Evolutionary conservation across 2,888 invertebrate genomes (phyloP).

Genomic region (Lycocerus yunnanus): DNA sequence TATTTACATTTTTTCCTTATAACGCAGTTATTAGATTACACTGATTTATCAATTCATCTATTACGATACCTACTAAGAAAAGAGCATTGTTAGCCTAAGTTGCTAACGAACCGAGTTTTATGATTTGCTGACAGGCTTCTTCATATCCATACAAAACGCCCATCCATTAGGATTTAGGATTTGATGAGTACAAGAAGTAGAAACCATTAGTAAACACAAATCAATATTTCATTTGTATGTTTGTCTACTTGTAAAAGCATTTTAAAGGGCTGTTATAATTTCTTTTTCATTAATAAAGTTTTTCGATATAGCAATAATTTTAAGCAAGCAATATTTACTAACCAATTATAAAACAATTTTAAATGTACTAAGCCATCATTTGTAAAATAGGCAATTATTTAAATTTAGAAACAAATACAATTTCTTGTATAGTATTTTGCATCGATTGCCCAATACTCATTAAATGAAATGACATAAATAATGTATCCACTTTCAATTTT

Average conservation of each 20-base stretch:
- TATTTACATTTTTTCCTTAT: not conserved
- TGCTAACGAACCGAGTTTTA: constrained; percentile 37
- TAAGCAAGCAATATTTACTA: not conserved
- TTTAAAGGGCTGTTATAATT: not conserved
- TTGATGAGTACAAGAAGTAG: constrained; percentile 30
- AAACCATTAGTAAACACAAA: constrained; percentile 37
- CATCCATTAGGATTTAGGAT: constrained; percentile 36
- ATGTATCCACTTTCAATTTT: not conserved
- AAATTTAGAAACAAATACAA: not conserved
- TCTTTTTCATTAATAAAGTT: not conserved
- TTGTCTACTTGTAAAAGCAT: not conserved
- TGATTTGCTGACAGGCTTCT: constrained; percentile 39
- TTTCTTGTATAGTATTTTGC: not conserved
- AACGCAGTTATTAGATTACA: constrained; percentile 3
- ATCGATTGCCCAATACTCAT: not conserved
- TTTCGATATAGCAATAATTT: not conserved
- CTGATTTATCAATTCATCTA: constrained; percentile 19
- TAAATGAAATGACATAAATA: not conserved
- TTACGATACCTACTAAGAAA: constrained; percentile 13
- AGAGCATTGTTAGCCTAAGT: constrained; percentile 27
- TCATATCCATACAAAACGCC: constrained; percentile 35
- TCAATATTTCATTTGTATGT: constrained; percentile 4
- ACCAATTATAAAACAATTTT: not conserved
- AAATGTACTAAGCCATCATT: not conserved
- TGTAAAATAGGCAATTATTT: not conserved